Base-by-base conservation (phyloP, 2,888 invertebrate genomes). In the Venusia cambrica region DNA sequence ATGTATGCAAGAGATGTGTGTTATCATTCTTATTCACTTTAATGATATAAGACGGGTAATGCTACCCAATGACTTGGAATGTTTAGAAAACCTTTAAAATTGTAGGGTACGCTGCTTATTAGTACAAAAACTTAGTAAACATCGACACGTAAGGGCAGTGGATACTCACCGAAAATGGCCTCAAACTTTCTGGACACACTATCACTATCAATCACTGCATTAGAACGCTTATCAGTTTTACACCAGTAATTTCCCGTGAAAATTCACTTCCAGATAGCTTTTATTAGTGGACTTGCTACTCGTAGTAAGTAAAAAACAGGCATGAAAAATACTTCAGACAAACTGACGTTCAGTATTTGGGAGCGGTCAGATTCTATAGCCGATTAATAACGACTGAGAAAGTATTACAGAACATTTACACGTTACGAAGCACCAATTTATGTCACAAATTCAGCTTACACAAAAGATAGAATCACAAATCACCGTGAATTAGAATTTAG, bases 251-350 rank as follows among this genome's bases (percentile, higher is more conserved):
- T 79, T 75, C 77, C 70, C 64, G 65, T 74, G 70, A 65, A 70
- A 73, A 73, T 73, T 69, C 83, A 84, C 85, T 85, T 85, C 85
- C 85, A 80, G 84, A 84, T 73, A 80, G 83, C 85, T 84, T 84
- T 81, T 84, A 85, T 81, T 84, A 84, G 73, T 73, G 65, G 73
- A 73, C 72, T 70, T 73, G 60, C 76, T 73, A 73, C 70, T 77
- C 72, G 73, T 34, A 81, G 78, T 83, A 79, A 32, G 48, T 46
- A 45, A 81, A 79, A 79, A 81, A 76, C 79, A 68, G 69, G 74
- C 78, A 84, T 76, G 81, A 84, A 83, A 79, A 81, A 81, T 83
- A 83, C 72, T 77, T 68, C 63, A 65, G 72, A 77, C 71, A 75
- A 79, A 81, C 81, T 80, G 80, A 76, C 76, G 73, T 66, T 54